Percentiles rank a stretch among this genome's conserved stretches.
Conservation (phyloP, 37 sponge, comb jelly and placozoan genomes). For the Agelas oroides region DNA sequence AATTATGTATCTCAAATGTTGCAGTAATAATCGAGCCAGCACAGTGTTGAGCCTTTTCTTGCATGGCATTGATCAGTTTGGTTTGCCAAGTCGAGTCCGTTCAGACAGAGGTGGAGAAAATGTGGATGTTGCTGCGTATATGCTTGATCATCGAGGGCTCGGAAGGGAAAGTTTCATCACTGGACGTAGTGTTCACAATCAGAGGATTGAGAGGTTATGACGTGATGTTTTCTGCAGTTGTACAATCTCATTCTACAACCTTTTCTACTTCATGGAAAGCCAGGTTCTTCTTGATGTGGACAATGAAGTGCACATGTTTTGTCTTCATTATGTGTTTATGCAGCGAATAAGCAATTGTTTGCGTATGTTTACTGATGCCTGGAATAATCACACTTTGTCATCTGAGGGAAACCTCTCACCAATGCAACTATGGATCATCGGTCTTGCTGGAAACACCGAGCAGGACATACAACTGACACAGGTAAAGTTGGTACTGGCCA, state of each 20-base stretch:
- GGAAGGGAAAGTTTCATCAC: conserved; percentile 35
- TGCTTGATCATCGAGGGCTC: conserved; percentile 57
- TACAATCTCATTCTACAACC: conserved; percentile 23
- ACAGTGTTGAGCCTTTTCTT: no score
- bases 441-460: no score
- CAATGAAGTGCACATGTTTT: conserved; percentile 36
- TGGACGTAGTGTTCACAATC: no score
- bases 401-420: no score
- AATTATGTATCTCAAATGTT: conserved; percentile 34
- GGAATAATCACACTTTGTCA: no score
- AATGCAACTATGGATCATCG: no score
- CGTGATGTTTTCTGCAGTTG: conserved; percentile 46
- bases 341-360: no score
- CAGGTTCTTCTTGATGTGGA: conserved; percentile 1
- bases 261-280: conserved; percentile 59
- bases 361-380: no score
- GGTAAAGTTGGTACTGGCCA: no score
- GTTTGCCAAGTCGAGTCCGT: conserved; percentile 58
- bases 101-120: conserved; percentile 69
- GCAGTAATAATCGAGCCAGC: conserved; percentile 48
- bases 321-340: conserved; percentile 67
- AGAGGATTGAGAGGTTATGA: conserved; percentile 70
- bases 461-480: no score
- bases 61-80: no score
- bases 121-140: conserved; percentile 48